Conservation (phyloP, 2,888 invertebrate species). For the Parapristionchus giblindavisi region DNA sequence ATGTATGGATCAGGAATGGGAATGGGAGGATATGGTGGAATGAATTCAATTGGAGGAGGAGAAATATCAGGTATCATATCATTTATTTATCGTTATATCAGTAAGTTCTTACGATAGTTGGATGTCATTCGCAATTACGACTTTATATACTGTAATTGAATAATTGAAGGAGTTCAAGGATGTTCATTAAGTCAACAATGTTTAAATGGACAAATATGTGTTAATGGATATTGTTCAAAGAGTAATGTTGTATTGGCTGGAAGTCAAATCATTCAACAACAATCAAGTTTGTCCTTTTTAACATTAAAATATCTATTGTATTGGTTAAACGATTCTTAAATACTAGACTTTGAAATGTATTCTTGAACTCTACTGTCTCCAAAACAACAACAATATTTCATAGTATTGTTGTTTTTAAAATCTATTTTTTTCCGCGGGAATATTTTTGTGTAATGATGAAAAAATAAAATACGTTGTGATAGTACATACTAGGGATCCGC, state of each 20-base stretch:
- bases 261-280: constrained; percentile 57
- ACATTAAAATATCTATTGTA: background rate
- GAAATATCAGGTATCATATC: constrained; percentile 18
- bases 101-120: background rate
- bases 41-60: constrained; percentile 38
- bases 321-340: background rate
- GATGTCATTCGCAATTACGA: background rate
- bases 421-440: too few species aligned
- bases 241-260: constrained; percentile 66
- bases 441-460: too few species aligned
- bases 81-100: background rate
- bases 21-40: constrained; percentile 37
- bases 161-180: constrained; percentile 44
- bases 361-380: too few species aligned
- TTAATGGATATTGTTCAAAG: constrained; percentile 63
- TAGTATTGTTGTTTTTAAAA: too few species aligned
- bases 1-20: constrained; percentile 32
- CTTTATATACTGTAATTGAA: constrained; percentile 6
- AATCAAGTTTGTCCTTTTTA: constrained; percentile 53
- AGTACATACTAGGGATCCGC: too few species aligned
- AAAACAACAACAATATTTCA: too few species aligned
- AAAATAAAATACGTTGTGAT: too few species aligned
- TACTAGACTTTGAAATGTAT: too few species aligned
- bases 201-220: constrained; percentile 67
- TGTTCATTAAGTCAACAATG: constrained; percentile 67